A percentile compares a stretch with the other conserved stretches of the same genome.
These are phyloP conservation scores for Entomyzon cyanotis DNA, from an alignment of 2,113 vertebrate genomes.

Conservation along the genomic window DNA sequence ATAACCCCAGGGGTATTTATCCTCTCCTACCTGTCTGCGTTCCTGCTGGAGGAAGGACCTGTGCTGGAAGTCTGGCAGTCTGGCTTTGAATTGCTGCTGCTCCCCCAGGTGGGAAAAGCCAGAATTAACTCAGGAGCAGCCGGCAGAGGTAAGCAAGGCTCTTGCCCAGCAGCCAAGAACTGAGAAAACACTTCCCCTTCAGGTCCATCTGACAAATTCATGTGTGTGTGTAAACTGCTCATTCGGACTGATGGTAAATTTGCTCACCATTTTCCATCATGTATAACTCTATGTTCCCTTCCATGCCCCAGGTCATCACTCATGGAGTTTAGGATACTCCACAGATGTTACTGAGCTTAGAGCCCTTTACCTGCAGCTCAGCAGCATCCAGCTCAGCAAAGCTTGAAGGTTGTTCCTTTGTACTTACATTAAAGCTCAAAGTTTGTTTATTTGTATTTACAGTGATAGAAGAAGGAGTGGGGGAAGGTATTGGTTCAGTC, in stretches of 20 bases:
- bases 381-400: neutral
- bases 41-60: neutral
- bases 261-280: neutral
- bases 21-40: neutral
- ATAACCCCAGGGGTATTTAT: neutral
- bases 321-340: neutral
- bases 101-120: conserved; percentile 59
- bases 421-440: neutral
- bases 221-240: neutral
- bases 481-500: neutral
- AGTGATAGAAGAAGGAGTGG: neutral
- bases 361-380: neutral
- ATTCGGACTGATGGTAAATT: neutral
- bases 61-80: neutral
- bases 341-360: neutral
- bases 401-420: neutral
- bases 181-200: neutral
- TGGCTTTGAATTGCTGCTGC: conserved; percentile 24
- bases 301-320: neutral
- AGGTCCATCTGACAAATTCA: neutral
- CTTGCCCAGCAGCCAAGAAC: neutral
- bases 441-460: neutral
- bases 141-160: neutral
- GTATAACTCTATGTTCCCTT: neutral
- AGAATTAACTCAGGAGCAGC: conserved; percentile 34